These are phyloP conservation scores for Montipora cactus DNA, from an alignment of 64 coral and sea anemone genomes.

Conservation along the genomic window DNA sequence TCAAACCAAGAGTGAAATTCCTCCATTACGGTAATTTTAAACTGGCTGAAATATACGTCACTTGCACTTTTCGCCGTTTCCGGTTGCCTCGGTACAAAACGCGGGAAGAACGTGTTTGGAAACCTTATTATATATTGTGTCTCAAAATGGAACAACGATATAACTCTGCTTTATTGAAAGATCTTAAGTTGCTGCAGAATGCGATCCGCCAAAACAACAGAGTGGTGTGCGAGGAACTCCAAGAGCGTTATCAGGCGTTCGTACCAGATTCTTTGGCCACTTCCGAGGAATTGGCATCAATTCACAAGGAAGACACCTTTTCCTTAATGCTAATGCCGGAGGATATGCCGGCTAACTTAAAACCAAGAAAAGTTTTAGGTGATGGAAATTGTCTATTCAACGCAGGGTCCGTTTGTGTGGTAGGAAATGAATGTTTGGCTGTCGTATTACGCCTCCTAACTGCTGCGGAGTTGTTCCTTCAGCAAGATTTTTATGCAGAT, in stretches of 20 bases:
- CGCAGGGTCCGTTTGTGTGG: not conserved
- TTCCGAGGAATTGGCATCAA: not conserved
- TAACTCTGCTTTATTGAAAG: not conserved
- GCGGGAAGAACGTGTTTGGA: not conserved
- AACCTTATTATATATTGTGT: not conserved
- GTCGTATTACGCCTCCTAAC: not conserved
- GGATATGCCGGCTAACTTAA: not conserved
- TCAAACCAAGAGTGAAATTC: not conserved
- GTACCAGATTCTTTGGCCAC: no score
- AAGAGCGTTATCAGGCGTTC: not conserved
- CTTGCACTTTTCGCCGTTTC: no score
- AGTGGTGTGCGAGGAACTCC: not conserved
- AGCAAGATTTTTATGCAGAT: not conserved
- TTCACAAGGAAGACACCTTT: not conserved
- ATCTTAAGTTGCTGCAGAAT: not conserved
- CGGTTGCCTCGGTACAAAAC: no score
- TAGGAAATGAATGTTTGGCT: not conserved
- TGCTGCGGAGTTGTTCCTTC: not conserved
- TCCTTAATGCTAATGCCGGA: not conserved
- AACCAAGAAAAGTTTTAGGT: not conserved
- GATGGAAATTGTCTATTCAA: not conserved
- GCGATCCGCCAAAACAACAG: not conserved
- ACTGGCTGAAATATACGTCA: no score
- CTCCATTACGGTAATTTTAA: not conserved
- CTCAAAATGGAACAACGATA: not conserved